Evolutionary conservation across 2,888 invertebrate species (phyloP), one percentile per base, ranked within the genome.

Genomic region (Sphaerophoria taeniata): DNA sequence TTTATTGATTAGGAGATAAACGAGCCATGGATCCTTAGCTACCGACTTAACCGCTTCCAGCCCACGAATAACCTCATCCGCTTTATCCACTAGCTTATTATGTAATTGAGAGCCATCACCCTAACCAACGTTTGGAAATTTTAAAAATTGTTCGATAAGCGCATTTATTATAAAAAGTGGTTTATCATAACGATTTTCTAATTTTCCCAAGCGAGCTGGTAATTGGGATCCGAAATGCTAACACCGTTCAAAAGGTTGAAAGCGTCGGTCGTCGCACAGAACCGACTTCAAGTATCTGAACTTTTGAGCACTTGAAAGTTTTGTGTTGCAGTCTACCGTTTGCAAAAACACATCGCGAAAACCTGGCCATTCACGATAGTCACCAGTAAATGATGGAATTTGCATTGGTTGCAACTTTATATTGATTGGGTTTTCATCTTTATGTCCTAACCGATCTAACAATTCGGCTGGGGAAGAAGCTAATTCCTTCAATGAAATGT

Each of bases 281-380:
- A 56, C 34, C 45, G 63, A 56, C 63, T 69, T 69, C 39, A 67
- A 16, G 1, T 67, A 67, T 14, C 65, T 33, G 49, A 49, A 67
- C 12, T 67, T 67, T 45, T 67, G 69, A 1, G 43, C 33, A 69
- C 55, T 24, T 0, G 43, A 55, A 33, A 55, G 33, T 55, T 55
- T 55, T 4, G 33, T 55, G 14, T 55, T 55, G 6, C 55, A 55
- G n/a, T 55, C 55, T 12, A 55, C 55, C 0, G 55, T 55, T 31
- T 55, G 55, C 33, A 55, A 12, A 33, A 55, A 55, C 1, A 55
- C 33, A 43, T 47, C 53, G 9, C 58, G 70, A 58, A 58, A 71
- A 39, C 49, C 58, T 16, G 63, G 73, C 73, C 73, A 73, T 11
- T 61, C 55, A 0, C 72, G 53, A 11, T 73, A 73, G 6, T 73